Conservation (phyloP, 2,113 vertebrate species). For the Amblyopsis rosae region DNA sequence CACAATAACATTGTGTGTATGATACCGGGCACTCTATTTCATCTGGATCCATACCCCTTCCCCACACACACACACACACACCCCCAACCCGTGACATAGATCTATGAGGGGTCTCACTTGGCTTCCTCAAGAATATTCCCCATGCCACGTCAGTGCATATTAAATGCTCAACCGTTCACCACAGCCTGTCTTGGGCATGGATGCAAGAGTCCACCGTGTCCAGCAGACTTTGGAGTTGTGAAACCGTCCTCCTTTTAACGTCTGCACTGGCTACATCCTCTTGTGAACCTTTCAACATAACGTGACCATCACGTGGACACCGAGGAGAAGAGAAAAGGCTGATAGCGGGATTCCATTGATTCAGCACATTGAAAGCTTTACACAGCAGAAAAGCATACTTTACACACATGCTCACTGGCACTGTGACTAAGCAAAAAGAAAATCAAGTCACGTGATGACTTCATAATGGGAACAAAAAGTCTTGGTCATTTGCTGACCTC, state of each 20-base stretch:
- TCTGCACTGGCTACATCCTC: constrained; percentile 68
- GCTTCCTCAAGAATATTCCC: too few relatives aligned
- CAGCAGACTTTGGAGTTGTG: constrained; percentile 35
- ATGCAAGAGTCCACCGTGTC: constrained; percentile 19
- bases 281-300: constrained; percentile 54
- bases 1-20: too few relatives aligned
- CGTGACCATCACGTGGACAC: constrained; percentile 49
- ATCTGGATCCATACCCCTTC: too few relatives aligned
- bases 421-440: constrained; percentile 48
- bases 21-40: too few relatives aligned
- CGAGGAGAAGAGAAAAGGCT: constrained; percentile 25
- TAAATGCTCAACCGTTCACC: not conserved
- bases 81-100: too few relatives aligned
- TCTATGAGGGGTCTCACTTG: too few relatives aligned
- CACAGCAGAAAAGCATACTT: constrained; percentile 49
- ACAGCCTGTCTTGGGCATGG: constrained; percentile 29
- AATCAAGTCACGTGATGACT: not conserved
- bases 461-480: constrained; percentile 2
- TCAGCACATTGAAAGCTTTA: constrained; percentile 61
- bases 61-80: too few relatives aligned
- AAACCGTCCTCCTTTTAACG: constrained; percentile 53
- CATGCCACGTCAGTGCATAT: too few relatives aligned
- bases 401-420: constrained; percentile 23
- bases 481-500: constrained; percentile 16
- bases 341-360: constrained; percentile 29